These are phyloP conservation scores for Pomatorhinus ruficollis DNA, from an alignment of 2,113 vertebrate genomes.

Conservation along the genomic window DNA sequence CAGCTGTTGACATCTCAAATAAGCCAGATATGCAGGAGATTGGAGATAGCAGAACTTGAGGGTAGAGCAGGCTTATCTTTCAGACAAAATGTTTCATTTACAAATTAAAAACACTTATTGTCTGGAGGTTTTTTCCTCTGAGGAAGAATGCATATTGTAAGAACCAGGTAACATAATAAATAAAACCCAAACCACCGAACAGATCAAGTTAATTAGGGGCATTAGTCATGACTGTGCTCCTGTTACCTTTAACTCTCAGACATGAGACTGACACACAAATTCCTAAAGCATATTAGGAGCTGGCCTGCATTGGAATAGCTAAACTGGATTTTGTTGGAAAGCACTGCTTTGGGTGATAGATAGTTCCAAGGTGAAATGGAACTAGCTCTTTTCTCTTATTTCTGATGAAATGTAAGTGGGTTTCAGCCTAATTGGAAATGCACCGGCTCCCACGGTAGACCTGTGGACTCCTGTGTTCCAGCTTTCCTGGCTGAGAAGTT, in stretches of 20 bases:
- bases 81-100: background rate
- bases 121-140: background rate
- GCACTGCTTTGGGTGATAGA: background rate
- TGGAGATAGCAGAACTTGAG: background rate
- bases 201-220: background rate
- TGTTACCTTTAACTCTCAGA: background rate
- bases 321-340: background rate
- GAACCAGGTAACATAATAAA: background rate
- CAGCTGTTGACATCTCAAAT: background rate
- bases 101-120: background rate
- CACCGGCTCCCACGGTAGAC: rapidly evolving
- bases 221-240: background rate
- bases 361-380: background rate
- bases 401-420: background rate
- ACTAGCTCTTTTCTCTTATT: background rate
- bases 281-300: background rate
- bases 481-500: background rate
- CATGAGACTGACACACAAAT: background rate
- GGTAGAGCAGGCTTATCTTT: background rate
- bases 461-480: background rate
- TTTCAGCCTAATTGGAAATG: background rate
- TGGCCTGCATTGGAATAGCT: background rate
- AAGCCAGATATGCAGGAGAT: background rate
- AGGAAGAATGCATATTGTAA: background rate
- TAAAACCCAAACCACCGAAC: background rate